A percentile compares a stretch with the other conserved stretches of the same genome.
These are phyloP conservation scores for human DNA, from an alignment of 2,113 vertebrate species.

Conservation along the genomic window DNA sequence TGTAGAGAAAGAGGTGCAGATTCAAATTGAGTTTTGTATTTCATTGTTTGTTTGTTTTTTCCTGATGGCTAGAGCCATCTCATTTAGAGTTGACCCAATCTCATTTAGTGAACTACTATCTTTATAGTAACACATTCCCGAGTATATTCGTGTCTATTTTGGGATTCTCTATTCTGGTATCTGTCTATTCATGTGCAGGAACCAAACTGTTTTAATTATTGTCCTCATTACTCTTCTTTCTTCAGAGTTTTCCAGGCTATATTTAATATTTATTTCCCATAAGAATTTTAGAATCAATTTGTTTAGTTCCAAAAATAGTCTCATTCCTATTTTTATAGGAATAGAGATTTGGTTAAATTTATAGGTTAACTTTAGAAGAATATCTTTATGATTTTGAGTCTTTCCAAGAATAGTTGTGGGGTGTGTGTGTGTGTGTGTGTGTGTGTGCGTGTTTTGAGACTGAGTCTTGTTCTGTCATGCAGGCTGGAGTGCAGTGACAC, in stretches of 20 bases:
- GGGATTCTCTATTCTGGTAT: slow-evolving; percentile 5
- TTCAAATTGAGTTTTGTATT: not conserved
- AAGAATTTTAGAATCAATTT: slow-evolving; percentile 53
- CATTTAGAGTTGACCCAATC: not conserved
- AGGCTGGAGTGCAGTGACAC: not conserved
- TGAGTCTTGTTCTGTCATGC: not conserved
- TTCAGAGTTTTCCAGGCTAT: slow-evolving; percentile 36
- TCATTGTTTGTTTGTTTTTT: not conserved
- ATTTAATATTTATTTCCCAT: slow-evolving; percentile 57
- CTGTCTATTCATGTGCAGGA: slow-evolving; percentile 14
- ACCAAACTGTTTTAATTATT: slow-evolving; percentile 41
- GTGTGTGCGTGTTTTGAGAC: not conserved
- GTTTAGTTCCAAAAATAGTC: slow-evolving; percentile 52
- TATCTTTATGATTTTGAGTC: slow-evolving; percentile 42
- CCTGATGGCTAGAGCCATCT: not conserved
- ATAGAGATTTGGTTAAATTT: slow-evolving; percentile 34
- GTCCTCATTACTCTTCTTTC: slow-evolving; percentile 45
- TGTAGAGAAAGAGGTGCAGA: not conserved
- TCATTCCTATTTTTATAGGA: slow-evolving; percentile 31
- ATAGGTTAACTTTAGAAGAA: slow-evolving; percentile 45
- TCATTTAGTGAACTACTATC: slow-evolving; percentile 37
- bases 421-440: no score
- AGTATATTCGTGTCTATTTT: slow-evolving; percentile 39
- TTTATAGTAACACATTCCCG: slow-evolving; percentile 41
- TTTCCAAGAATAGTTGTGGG: not conserved